phyloP scores from a whole-genome alignment of 2,113 vertebrate genomes.

The Cervus canadensis region DNA sequence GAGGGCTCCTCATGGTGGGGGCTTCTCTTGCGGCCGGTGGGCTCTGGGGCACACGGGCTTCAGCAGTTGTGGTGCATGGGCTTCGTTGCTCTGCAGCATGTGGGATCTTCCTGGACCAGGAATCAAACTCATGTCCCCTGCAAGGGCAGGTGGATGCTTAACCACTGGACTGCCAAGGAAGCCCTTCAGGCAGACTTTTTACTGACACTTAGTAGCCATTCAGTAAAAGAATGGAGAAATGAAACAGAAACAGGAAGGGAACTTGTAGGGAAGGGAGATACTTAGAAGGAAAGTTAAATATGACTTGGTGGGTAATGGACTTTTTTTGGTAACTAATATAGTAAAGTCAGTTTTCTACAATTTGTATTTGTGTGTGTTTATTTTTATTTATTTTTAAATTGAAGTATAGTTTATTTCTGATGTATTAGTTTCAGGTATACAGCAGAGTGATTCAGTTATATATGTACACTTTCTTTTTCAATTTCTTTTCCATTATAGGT shows the following conservation, averaged over 20 bases:
- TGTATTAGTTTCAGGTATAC: not conserved
- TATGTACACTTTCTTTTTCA: not conserved
- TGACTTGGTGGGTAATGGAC: not conserved
- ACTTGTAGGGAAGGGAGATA: not conserved
- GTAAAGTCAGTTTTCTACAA: not conserved
- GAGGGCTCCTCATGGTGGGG: not conserved
- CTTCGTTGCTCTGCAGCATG: not conserved
- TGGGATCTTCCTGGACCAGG: not conserved
- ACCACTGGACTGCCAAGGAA: not conserved
- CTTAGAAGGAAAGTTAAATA: not conserved
- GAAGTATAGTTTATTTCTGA: not conserved
- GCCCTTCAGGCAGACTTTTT: not conserved
- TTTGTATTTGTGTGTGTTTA: not conserved
- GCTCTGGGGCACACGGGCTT: not conserved
- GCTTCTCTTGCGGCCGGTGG: not conserved
- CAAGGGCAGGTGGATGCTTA: not conserved
- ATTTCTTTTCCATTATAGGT: not conserved
- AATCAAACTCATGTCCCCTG: fast-evolving
- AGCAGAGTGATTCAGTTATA: not conserved
- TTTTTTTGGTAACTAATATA: not conserved
- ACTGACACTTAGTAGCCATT: not conserved
- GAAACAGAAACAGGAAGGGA: not conserved
- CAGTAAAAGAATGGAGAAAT: not conserved
- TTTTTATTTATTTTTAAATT: not conserved
- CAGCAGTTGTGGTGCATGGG: fast-evolving